phyloP scores from a whole-genome alignment of 2,797 vertebrate species.

The Gadopsis marmoratus region DNA sequence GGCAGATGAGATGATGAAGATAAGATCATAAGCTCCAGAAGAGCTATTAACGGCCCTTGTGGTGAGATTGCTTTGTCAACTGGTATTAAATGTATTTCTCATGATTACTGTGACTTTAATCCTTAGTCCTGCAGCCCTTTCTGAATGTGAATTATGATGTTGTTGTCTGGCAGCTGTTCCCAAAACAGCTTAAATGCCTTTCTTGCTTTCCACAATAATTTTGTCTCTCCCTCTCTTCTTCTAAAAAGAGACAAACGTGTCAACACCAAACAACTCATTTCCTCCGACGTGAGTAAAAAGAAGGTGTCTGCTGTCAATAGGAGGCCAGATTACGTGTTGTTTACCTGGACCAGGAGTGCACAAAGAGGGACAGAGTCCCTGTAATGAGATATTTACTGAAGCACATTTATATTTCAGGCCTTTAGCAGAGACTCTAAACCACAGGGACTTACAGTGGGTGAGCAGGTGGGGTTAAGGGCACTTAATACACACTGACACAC shows the following conservation, averaged over 20 bases:
- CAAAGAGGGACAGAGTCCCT: neutral
- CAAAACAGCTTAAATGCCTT: neutral
- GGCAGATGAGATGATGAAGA: neutral
- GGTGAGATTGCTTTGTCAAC: no score
- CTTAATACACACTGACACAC: neutral
- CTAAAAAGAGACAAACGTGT: neutral
- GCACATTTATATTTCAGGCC: slow-evolving; percentile 20
- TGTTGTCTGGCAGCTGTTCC: neutral
- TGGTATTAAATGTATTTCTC: neutral
- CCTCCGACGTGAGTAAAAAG: neutral
- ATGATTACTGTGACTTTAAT: neutral
- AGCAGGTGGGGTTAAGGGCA: neutral
- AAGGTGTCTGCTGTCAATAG: neutral
- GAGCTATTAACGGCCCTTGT: neutral
- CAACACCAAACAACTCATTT: neutral
- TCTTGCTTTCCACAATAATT: neutral
- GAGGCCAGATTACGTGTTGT: neutral
- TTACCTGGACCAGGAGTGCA: neutral
- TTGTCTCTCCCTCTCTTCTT: neutral
- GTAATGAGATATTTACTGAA: slow-evolving; percentile 14
- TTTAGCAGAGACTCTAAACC: slow-evolving; percentile 5
- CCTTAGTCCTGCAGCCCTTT: neutral
- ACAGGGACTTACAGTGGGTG: neutral
- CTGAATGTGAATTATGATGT: neutral
- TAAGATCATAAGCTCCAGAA: neutral